Evolutionary conservation across 2,797 vertebrate genomes (phyloP).

Genomic region (Vultur gryphus): DNA sequence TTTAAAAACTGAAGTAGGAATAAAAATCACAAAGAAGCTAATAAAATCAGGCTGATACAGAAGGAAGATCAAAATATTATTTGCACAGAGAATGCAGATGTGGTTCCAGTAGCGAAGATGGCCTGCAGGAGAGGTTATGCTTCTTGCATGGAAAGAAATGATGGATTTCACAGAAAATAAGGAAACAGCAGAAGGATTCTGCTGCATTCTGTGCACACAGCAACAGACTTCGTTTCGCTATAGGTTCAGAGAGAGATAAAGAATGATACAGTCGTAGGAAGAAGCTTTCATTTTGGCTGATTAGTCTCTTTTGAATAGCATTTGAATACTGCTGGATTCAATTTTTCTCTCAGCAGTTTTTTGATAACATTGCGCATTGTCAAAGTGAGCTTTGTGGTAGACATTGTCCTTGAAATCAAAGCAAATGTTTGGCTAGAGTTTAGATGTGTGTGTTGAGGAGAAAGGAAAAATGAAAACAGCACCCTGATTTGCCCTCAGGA

Average conservation of each 20-base stretch:
- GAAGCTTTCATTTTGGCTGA: neutral
- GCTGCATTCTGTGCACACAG: neutral
- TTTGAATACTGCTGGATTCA: neutral
- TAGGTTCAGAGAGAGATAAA: neutral
- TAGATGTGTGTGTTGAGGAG: neutral
- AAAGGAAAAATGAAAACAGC: neutral
- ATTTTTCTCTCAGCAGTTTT: neutral
- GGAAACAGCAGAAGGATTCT: neutral
- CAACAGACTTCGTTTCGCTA: accelerated
- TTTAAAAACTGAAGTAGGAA: neutral
- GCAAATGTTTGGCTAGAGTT: neutral
- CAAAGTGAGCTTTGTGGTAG: neutral
- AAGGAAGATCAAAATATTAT: neutral
- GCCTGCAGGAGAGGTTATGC: neutral
- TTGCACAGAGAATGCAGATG: neutral
- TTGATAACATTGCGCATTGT: neutral
- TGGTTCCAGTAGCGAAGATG: neutral
- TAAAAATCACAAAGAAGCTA: neutral
- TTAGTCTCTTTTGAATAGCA: neutral
- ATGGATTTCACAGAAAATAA: neutral
- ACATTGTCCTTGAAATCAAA: neutral
- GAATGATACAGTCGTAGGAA: neutral
- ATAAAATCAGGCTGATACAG: neutral
- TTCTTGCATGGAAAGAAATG: neutral
- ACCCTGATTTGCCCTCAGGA: neutral